A percentile compares a stretch with the other conserved stretches of the same genome.
Evolutionary conservation across 2,888 invertebrate species (phyloP).

Genomic region (Meandrusa payeni): DNA sequence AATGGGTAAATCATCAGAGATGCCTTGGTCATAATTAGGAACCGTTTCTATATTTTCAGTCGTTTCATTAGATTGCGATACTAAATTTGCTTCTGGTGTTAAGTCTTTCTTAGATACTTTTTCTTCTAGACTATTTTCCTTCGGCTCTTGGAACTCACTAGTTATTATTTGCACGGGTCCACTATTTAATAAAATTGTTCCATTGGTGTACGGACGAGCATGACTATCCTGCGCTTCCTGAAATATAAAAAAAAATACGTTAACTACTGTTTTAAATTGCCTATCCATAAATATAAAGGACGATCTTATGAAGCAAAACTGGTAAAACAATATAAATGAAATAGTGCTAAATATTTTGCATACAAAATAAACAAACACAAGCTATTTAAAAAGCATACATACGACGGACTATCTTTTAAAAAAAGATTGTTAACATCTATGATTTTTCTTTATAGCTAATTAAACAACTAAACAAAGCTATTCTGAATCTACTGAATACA

Average conservation of each 20-base stretch:
- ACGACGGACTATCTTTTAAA: no score
- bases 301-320: no score
- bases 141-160: conserved; percentile 56
- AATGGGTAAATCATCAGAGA: neutral
- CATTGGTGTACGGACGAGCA: conserved; percentile 69
- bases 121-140: conserved; percentile 46
- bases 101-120: conserved; percentile 23
- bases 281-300: no score
- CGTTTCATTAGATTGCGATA: conserved; percentile 8
- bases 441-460: no score
- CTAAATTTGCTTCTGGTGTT: conserved; percentile 21
- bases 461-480: no score
- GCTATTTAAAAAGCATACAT: conserved; percentile 1
- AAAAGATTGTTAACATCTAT: conserved; percentile 8
- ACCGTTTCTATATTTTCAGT: neutral
- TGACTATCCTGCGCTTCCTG: conserved; percentile 68
- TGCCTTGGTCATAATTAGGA: neutral
- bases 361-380: no score
- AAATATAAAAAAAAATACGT: conserved; percentile 20
- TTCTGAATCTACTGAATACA: no score
- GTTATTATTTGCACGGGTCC: conserved; percentile 67
- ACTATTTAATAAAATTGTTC: conserved; percentile 59
- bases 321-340: no score
- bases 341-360: no score
- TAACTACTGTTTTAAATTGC: no score